Percentiles rank a stretch among this genome's conserved stretches.
phyloP scores from a whole-genome alignment of 2,888 invertebrate genomes.

The Heliconius aoede region DNA sequence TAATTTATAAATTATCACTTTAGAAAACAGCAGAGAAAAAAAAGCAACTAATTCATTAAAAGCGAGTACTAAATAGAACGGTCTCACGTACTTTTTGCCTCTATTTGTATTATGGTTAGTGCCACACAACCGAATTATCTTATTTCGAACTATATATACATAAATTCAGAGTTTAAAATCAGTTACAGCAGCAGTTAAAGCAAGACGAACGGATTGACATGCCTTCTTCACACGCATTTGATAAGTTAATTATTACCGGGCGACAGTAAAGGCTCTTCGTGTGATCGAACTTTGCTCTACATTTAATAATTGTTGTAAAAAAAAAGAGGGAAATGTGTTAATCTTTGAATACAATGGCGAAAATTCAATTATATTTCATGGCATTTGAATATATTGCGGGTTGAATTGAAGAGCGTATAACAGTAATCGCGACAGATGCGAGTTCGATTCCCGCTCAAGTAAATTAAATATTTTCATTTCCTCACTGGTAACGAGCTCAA shows the following conservation, averaged over 20 bases:
- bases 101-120: slow-evolving; percentile 29
- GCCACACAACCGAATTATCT: not conserved
- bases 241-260: slow-evolving; percentile 29
- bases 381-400: not conserved
- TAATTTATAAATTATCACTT: slow-evolving; percentile 14
- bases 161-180: not conserved
- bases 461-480: too few species aligned
- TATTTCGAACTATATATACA: not conserved
- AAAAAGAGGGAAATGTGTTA: not conserved
- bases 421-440: too few species aligned
- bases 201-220: slow-evolving; percentile 31
- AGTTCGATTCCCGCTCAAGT: too few species aligned
- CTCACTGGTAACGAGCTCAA: too few species aligned
- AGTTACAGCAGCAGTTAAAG: not conserved
- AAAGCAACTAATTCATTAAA: slow-evolving; percentile 8
- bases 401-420: not conserved
- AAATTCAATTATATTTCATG: not conserved
- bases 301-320: not conserved
- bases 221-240: slow-evolving; percentile 28
- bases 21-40: slow-evolving; percentile 9
- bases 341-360: not conserved
- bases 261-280: slow-evolving; percentile 14
- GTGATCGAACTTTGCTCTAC: slow-evolving; percentile 27
- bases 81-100: slow-evolving; percentile 34
- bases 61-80: slow-evolving; percentile 23